Evolutionary conservation across 2,797 vertebrate species (phyloP).

Genomic region (Ammospiza maritima): DNA sequence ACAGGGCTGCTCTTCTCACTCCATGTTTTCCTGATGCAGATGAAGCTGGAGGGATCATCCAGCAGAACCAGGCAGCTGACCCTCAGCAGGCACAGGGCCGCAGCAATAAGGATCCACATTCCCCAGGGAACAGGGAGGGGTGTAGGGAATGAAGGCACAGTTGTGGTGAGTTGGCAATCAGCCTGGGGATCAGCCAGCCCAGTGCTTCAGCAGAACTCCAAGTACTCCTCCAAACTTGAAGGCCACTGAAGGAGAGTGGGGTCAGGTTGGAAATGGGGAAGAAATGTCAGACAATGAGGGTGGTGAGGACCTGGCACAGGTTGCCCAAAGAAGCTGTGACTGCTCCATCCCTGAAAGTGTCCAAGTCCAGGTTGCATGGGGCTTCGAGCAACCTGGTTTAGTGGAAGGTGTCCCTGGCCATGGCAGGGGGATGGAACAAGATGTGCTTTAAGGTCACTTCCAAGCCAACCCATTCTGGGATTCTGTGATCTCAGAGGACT

Average conservation of each 20-base stretch:
- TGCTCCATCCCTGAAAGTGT: neutral
- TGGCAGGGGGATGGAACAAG: neutral
- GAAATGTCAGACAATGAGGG: neutral
- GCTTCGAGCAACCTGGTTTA: neutral
- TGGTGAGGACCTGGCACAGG: neutral
- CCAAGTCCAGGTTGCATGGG: neutral
- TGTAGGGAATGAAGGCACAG: neutral
- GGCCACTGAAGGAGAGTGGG: neutral
- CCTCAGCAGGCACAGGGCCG: accelerated
- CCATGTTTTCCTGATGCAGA: neutral
- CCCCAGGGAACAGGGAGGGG: neutral
- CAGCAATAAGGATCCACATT: neutral
- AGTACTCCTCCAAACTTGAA: neutral
- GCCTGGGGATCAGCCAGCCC: neutral
- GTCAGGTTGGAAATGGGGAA: neutral
- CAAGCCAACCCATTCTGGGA: neutral
- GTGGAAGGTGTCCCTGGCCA: neutral
- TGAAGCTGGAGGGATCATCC: neutral
- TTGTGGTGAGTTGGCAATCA: neutral
- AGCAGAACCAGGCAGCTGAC: accelerated
- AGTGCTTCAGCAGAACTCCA: accelerated
- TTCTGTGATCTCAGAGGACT: neutral
- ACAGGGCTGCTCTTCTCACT: neutral
- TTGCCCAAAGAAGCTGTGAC: neutral
- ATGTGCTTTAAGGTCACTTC: neutral